Evolutionary conservation across 2,888 invertebrate genomes (phyloP), one percentile per base, ranked within the genome.

Genomic region (Sthenelais limicola): DNA sequence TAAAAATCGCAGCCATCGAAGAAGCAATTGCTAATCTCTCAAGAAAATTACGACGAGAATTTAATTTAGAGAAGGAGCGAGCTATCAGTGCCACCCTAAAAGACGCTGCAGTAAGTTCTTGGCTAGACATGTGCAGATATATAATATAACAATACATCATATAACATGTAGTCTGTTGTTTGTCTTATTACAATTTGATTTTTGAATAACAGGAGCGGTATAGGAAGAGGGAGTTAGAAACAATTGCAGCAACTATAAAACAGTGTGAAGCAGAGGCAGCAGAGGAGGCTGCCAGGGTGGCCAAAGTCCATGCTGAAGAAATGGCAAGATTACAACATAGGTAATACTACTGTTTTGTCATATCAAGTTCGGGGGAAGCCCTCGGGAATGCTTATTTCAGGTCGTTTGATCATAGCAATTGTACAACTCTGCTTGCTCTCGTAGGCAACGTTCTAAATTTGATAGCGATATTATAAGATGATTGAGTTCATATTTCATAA

Each of bases 81-180:
- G 84, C 83, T 1, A 71, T 85, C 3, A 81, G 80, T 12, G 80
- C 82, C 9, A 84, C 85, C 1, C 75, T 85, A 32, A 79, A 76
- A 66, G 77, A 78, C 73, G 85, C 84, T 18, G 62, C 62, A 2
- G 62, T 62, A 38, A 62, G 62, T 3, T 24, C 33, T 58, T 32
- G 33, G 3, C 38, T 35, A 9, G 7, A 5, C 7, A 21, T 9
- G 18, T 43, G 43, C 9, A 9, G 52, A 52, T 52, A 52, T 52
- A 7, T 28, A 12, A 9, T 51, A 47, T 30, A 43, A 9, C 43
- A 43, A 9, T 18, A 43, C 9, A 43, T 43, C 43, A 9, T 18
- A 9, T 18, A 9, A 9, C 43, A 9, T 18, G 12, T 43, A 12
- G 9, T 43, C 18, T 43, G 9, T 43, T 43, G 9, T 43, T 43